Evolutionary conservation across 2,797 vertebrate species (phyloP), one percentile per base, ranked within the genome.

Genomic region (Salmo trutta): DNA sequence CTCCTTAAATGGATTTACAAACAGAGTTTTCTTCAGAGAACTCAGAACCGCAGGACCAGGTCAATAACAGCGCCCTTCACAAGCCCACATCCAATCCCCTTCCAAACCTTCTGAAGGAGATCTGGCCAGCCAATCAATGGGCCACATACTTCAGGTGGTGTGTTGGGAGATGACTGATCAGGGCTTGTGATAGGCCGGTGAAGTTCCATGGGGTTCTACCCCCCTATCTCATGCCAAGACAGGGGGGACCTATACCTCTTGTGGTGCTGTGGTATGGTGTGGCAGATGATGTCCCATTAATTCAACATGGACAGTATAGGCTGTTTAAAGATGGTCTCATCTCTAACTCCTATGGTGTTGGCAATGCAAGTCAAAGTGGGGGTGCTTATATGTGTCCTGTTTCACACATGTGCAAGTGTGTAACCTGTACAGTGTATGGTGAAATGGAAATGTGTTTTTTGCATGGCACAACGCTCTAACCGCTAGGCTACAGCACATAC

Each of bases 41-140:
- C 74, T 16, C 54, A 36, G 72, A 54, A 24, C 84, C 79, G 51
- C 68, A 66, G 59, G 54, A 75, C 76, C 77, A 79, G 69, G 85
- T 83, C 75, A 83, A 81, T 79, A 75, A 27, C 52, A 69, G 12
- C 12, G 27, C 74, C 81, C 80, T 87, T 75, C 67, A 72, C 75
- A 47, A 76, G 21, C 73, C 62, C 31, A 17, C 24, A 80, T 77
- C 52, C 66, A 81, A 87, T 86, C 76, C 80, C 36, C 81, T 79
- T 77, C 59, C 79, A 75, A 52, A 75, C 76, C 78, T 75, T 88
- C 77, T 87, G 71, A 64, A 79, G 73, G 82, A 79, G 79, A 80
- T 80, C 79, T 84, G 83, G 73, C 78, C 65, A 71, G 77, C 73
- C 73, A 79, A 88, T 92, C 85, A 83, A 88, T 89, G 77, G 8